Evolutionary conservation across 1,140 invertebrate genomes (phyloP).

Genomic region (Leguminivora glycinivorella): DNA sequence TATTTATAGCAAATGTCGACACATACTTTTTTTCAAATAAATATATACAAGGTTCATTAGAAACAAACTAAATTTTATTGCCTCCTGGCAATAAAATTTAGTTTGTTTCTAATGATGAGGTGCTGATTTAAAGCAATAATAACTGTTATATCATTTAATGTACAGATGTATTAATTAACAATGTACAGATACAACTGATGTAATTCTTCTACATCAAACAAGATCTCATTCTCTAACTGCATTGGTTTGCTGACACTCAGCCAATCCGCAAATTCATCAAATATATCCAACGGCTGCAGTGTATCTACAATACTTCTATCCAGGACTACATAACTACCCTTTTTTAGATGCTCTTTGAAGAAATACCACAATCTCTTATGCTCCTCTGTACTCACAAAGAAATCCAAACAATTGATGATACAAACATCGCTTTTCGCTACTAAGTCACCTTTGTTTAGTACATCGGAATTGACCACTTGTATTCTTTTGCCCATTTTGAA

Average conservation of each 20-base stretch:
- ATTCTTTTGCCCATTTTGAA: slow-evolving; percentile 79
- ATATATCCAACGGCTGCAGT: slow-evolving; percentile 76
- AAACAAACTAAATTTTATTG: too few relatives aligned
- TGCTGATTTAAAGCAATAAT: too few relatives aligned
- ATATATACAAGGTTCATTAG: too few relatives aligned
- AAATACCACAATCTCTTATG: slow-evolving; percentile 82
- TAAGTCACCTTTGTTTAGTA: slow-evolving; percentile 79
- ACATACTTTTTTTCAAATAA: too few relatives aligned
- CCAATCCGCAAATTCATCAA: slow-evolving; percentile 78
- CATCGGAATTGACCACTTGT: slow-evolving; percentile 80
- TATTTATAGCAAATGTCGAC: too few relatives aligned
- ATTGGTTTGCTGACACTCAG: slow-evolving; percentile 67
- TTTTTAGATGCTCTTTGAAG: slow-evolving; percentile 79
- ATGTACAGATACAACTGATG: slow-evolving; percentile 70
- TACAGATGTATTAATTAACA: slow-evolving; percentile 56
- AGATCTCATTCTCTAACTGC: slow-evolving; percentile 71
- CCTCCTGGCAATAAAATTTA: too few relatives aligned
- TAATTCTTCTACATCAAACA: slow-evolving; percentile 68
- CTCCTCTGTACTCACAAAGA: slow-evolving; percentile 80
- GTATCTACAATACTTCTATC: slow-evolving; percentile 80
- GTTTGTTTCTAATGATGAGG: too few relatives aligned
- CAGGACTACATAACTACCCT: slow-evolving; percentile 80
- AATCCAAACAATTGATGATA: slow-evolving; percentile 84
- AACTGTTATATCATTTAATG: neutral
- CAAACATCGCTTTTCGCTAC: slow-evolving; percentile 81